A percentile compares a stretch with the other conserved stretches of the same genome.
phyloP scores from a whole-genome alignment of 1,140 invertebrate genomes.

The Drosophila micromelanica region DNA sequence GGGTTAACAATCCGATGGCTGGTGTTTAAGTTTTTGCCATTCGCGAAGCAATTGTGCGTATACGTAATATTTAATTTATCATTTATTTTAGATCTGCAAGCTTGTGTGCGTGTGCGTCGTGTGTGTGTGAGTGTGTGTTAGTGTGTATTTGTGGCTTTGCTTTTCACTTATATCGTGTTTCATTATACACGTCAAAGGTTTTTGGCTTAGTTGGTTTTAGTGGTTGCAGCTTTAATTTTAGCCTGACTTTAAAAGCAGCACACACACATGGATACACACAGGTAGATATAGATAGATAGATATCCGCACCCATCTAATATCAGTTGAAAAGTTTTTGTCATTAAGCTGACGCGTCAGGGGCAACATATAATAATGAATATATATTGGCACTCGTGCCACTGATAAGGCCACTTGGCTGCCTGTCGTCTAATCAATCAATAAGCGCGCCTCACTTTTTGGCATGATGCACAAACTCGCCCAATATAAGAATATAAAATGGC shows the following conservation, averaged over 20 bases:
- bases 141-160: conserved; percentile 12
- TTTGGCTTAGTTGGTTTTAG: conserved; percentile 18
- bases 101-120: background rate
- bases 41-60: conserved; percentile 42
- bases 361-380: conserved; percentile 18
- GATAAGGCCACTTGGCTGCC: conserved; percentile 34
- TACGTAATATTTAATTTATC: conserved; percentile 35
- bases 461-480: conserved; percentile 54
- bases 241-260: background rate
- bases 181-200: background rate
- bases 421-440: conserved; percentile 41
- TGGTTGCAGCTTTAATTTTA: conserved; percentile 11
- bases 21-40: conserved; percentile 8
- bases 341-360: conserved; percentile 25
- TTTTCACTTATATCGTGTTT: conserved; percentile 17
- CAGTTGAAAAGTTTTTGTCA: conserved; percentile 36
- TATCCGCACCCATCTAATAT: conserved; percentile 13
- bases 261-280: background rate
- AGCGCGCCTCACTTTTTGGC: conserved; percentile 48
- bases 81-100: conserved; percentile 22
- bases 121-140: background rate
- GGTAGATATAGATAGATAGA: background rate
- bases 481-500: conserved; percentile 53
- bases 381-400: conserved; percentile 4
- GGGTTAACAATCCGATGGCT: background rate